Evolutionary conservation across 1,140 invertebrate species (phyloP).

Genomic region (Sitobion miscanthi): DNA sequence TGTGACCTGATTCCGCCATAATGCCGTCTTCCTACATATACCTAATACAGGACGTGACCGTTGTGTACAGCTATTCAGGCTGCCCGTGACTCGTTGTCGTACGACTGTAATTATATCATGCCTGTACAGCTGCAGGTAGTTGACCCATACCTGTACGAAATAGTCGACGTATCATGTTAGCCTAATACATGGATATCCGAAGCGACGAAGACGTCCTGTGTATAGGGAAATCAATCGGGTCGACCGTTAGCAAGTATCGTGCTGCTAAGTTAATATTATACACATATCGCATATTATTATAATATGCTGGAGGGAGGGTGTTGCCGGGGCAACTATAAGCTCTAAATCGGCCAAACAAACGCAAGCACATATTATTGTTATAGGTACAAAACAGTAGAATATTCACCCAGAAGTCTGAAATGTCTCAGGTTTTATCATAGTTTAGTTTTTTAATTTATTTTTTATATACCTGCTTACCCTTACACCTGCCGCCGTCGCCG

Average conservation of each 20-base stretch:
- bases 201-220: not conserved
- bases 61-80: not conserved
- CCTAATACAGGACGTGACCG: no score
- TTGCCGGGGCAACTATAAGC: constrained; percentile 26
- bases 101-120: not conserved
- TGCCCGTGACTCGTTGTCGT: not conserved
- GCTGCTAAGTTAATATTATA: not conserved
- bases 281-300: not conserved
- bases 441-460: not conserved
- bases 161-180: not conserved
- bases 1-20: not conserved
- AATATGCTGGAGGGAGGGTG: not conserved
- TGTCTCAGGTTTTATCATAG: not conserved
- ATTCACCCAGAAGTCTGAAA: not conserved
- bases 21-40: not conserved
- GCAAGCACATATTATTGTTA: not conserved
- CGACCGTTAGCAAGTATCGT: not conserved
- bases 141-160: not conserved
- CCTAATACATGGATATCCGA: not conserved
- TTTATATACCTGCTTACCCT: no score
- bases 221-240: not conserved
- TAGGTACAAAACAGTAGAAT: not conserved
- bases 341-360: not conserved
- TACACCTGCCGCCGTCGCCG: not conserved
- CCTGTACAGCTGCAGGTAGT: not conserved